phyloP scores from a whole-genome alignment of 2,888 invertebrate genomes.

The Drosophila sordidapex region DNA sequence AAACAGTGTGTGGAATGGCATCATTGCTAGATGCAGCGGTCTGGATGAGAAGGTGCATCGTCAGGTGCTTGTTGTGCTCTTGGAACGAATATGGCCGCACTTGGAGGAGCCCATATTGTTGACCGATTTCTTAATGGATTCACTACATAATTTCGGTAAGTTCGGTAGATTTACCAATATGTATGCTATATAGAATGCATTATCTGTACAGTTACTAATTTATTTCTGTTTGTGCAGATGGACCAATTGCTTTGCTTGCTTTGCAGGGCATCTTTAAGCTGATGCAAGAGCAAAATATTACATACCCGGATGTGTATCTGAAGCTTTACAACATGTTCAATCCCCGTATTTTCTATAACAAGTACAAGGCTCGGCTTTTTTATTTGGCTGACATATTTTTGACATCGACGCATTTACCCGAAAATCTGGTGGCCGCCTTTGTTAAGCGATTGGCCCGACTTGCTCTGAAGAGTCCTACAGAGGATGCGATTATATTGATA shows the following conservation, averaged over 20 bases:
- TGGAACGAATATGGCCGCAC: slow-evolving; percentile 93
- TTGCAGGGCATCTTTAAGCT: slow-evolving; percentile 96
- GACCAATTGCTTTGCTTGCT: slow-evolving; percentile 94
- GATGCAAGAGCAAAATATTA: slow-evolving; percentile 95
- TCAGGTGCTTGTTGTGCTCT: slow-evolving; percentile 91
- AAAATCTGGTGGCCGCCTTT: slow-evolving; percentile 96
- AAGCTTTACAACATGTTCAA: slow-evolving; percentile 98
- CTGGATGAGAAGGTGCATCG: slow-evolving; percentile 90
- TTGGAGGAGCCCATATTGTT: slow-evolving; percentile 92
- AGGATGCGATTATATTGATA: slow-evolving; percentile 91
- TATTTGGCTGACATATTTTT: slow-evolving; percentile 95
- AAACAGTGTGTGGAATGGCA: slow-evolving; percentile 90
- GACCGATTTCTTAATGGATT: slow-evolving; percentile 96
- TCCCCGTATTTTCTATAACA: slow-evolving; percentile 95
- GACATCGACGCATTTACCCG: slow-evolving; percentile 96
- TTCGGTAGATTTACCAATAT: background rate
- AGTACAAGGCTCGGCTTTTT: slow-evolving; percentile 94
- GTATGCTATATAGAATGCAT: background rate
- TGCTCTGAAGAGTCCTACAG: slow-evolving; percentile 92
- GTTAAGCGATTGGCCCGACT: slow-evolving; percentile 94
- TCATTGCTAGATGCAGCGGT: slow-evolving; percentile 86
- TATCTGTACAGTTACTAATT: background rate
- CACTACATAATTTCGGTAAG: slow-evolving; percentile 90
- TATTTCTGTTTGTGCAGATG: slow-evolving; percentile 87
- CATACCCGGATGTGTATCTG: slow-evolving; percentile 97